phyloP scores from a whole-genome alignment of 2,113 vertebrate genomes.

The Brachyistius frenatus region DNA sequence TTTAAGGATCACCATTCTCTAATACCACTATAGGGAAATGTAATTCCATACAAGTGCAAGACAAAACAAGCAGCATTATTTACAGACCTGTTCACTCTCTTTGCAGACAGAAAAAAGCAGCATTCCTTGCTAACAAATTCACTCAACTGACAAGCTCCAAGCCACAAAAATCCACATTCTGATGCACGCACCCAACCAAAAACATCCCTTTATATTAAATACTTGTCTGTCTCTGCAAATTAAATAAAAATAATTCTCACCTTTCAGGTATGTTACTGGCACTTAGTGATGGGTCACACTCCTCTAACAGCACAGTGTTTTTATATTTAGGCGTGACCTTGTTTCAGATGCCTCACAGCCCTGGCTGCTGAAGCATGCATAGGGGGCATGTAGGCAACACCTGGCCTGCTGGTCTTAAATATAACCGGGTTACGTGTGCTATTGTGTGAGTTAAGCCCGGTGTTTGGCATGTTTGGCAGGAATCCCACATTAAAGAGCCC shows the following conservation, averaged over 20 bases:
- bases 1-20: too few species aligned
- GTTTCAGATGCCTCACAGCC: slow-evolving; percentile 61
- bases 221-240: background rate
- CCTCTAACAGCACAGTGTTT: slow-evolving; percentile 9
- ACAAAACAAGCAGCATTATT: background rate
- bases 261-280: slow-evolving; percentile 39
- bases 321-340: slow-evolving; percentile 89
- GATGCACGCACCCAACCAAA: background rate
- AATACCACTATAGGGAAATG: too few species aligned
- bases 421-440: slow-evolving; percentile 32
- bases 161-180: background rate
- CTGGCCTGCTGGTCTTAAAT: slow-evolving; percentile 54
- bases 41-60: too few species aligned
- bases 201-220: background rate
- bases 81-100: background rate
- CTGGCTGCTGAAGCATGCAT: background rate
- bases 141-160: too few species aligned
- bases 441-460: slow-evolving; percentile 67
- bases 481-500: slow-evolving; percentile 48
- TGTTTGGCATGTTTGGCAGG: slow-evolving; percentile 55
- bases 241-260: slow-evolving; percentile 50
- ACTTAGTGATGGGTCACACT: background rate
- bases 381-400: slow-evolving; percentile 24
- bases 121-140: background rate
- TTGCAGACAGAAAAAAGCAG: background rate